These are phyloP conservation scores for Indicator indicator DNA, from an alignment of 2,113 vertebrate genomes.

Conservation along the genomic window DNA sequence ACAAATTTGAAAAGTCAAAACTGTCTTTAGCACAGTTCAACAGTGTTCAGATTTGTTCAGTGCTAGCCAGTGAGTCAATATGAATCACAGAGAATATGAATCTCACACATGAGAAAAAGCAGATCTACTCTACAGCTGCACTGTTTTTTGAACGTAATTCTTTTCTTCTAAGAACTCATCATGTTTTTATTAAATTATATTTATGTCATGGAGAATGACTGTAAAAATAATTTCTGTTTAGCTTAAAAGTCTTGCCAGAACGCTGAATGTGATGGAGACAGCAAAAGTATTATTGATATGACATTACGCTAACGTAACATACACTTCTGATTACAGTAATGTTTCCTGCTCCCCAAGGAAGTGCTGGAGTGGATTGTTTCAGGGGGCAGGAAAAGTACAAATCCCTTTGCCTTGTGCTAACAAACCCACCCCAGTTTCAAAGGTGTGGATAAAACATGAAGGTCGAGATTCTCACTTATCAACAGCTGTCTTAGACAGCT, in stretches of 20 bases:
- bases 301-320: background rate
- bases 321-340: background rate
- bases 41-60: background rate
- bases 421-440: background rate
- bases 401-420: background rate
- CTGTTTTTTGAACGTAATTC: background rate
- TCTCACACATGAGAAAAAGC: constrained; percentile 22
- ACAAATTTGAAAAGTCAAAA: background rate
- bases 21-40: background rate
- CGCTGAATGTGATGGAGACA: background rate
- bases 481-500: background rate
- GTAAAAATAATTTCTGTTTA: background rate
- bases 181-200: background rate
- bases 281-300: background rate
- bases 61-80: background rate
- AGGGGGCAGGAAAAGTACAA: background rate
- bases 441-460: background rate
- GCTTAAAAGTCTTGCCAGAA: background rate
- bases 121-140: background rate
- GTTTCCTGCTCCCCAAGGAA: background rate
- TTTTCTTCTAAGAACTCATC: background rate
- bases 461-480: background rate
- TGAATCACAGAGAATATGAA: background rate
- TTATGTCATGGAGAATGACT: background rate
- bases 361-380: background rate